Evolutionary conservation across 2,113 vertebrate species (phyloP), one percentile per base, ranked within the genome.

Genomic region (Oostethus manadensis): DNA sequence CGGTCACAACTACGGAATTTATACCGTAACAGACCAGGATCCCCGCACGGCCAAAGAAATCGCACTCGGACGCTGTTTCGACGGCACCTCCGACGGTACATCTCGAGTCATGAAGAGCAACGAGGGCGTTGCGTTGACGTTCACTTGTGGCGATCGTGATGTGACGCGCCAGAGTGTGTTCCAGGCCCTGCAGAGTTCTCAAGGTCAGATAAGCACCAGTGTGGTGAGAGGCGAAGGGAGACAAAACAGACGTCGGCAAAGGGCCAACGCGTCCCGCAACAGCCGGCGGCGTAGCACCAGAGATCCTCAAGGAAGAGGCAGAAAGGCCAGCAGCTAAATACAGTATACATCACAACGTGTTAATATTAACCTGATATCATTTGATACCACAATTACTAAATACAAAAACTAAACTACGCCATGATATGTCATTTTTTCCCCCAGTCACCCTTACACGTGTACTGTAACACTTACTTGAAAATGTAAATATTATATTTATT

Each of bases 1-100:
- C 35, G 97, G 97, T 17, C 97, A 99, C 70, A 99, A 99, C 83
- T 99, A 99, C 0, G 97, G 97, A 16, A 99, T 99, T 80, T 99
- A 99, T 64, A 99, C 97, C 0, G 95, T 99, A 58, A 98, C 96
- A 0, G 96, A 99, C 75, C 97, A 99, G 80, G 96, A 99, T 83
- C 94, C 96, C 0, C 91, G 91, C 51, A 92, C 89, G 0, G 96
- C 96, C 45, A 99, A 99, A 80, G 97, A 99, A 77, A 98, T 98
- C 0, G 97, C 95, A 0, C 91, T 99, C 10, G 95, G 97, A 16
- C 91, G 97, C 44, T 99, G 97, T 78, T 99, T 98, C 0, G 96
- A 98, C 0, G 97, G 97, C 44, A 93, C 92, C 0, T 99, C 97
- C 0, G 97, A 99, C 0, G 91, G 93, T 3, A 86, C 92, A 0